These are phyloP conservation scores for Oxyruncus cristatus DNA, from an alignment of 2,113 vertebrate genomes.

Conservation along the genomic window DNA sequence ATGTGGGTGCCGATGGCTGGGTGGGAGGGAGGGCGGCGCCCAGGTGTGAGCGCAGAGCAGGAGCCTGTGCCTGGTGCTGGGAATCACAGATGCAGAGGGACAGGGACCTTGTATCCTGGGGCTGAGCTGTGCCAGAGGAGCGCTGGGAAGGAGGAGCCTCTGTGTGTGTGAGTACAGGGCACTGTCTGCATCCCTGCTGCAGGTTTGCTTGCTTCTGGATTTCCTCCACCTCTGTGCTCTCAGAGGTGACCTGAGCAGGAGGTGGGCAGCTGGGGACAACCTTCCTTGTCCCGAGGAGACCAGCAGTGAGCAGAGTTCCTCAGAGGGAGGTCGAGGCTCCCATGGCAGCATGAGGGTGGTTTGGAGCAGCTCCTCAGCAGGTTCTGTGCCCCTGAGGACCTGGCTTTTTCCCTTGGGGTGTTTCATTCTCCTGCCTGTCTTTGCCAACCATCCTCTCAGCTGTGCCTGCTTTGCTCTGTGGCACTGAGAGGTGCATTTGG, in stretches of 20 bases:
- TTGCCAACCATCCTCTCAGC: not conserved
- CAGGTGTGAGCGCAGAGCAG: not conserved
- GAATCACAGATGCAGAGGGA: not conserved
- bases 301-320: not conserved
- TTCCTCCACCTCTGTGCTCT: not conserved
- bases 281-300: not conserved
- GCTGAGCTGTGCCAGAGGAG: not conserved
- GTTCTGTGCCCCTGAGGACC: not conserved
- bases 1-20: not conserved
- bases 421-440: not conserved
- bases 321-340: not conserved
- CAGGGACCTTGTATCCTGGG: not conserved
- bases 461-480: not conserved
- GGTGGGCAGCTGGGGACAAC: not conserved
- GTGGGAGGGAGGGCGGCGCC: not conserved
- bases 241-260: not conserved
- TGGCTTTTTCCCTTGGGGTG: not conserved
- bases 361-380: not conserved
- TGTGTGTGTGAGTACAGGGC: accelerated
- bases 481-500: not conserved
- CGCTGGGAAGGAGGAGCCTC: not conserved
- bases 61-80: not conserved
- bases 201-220: not conserved
- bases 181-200: no score
- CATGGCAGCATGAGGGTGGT: not conserved